These are phyloP conservation scores for Leucopsar rothschildi DNA, from an alignment of 2,113 vertebrate genomes.

Conservation along the genomic window DNA sequence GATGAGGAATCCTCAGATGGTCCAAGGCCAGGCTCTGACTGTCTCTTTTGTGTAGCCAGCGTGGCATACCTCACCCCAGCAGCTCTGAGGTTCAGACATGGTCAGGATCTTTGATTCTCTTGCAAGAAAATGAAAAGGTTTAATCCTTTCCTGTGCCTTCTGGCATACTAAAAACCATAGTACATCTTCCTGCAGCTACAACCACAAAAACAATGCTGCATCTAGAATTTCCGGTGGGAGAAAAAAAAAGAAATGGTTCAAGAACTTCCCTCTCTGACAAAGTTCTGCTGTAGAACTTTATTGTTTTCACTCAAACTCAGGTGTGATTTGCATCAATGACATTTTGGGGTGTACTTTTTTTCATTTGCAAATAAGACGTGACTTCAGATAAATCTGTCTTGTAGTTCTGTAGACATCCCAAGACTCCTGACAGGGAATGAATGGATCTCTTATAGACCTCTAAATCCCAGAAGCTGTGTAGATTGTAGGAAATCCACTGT, in stretches of 20 bases:
- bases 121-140: neutral
- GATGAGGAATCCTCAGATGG: neutral
- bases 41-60: neutral
- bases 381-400: neutral
- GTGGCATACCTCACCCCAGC: neutral
- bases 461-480: neutral
- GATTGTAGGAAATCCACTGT: neutral
- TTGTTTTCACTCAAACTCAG: neutral
- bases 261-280: neutral
- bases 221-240: constrained; percentile 8
- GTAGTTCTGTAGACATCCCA: neutral
- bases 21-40: neutral
- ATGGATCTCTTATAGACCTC: neutral
- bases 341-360: neutral
- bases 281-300: neutral
- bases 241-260: neutral
- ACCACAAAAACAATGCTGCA: neutral
- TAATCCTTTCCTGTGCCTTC: constrained; percentile 7
- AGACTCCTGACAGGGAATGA: neutral
- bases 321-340: neutral
- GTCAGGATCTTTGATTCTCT: neutral
- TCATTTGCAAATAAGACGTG: neutral
- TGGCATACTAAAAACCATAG: neutral
- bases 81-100: neutral
- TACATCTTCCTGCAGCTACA: constrained; percentile 1